Evolutionary conservation across 2,888 invertebrate species (phyloP).

Genomic region (Meteorus cinctellus): DNA sequence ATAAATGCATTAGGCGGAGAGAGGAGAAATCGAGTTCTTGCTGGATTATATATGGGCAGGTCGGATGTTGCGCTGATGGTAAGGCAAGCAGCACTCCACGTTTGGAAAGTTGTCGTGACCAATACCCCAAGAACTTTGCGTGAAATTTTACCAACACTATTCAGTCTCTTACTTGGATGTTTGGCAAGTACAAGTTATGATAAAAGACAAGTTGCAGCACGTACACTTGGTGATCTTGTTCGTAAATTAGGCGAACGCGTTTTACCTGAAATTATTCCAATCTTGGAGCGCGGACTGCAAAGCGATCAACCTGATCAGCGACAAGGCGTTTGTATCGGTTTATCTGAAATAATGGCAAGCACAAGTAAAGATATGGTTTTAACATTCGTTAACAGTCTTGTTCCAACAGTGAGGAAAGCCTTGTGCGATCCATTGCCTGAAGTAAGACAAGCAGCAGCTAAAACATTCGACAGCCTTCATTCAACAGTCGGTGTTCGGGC

Average conservation of each 20-base stretch:
- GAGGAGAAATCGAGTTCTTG: slow-evolving; percentile 92
- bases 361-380: slow-evolving; percentile 96
- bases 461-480: slow-evolving; percentile 97
- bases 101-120: slow-evolving; percentile 99
- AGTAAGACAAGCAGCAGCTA: slow-evolving; percentile 95
- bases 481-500: slow-evolving; percentile 94
- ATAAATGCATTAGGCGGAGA: slow-evolving; percentile 91
- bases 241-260: slow-evolving; percentile 98
- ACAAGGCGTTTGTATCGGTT: slow-evolving; percentile 98
- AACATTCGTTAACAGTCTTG: slow-evolving; percentile 89
- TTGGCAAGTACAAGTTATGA: slow-evolving; percentile 97
- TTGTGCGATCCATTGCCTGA: slow-evolving; percentile 94
- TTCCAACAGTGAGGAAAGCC: slow-evolving; percentile 96
- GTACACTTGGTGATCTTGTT: slow-evolving; percentile 97
- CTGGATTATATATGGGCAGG: slow-evolving; percentile 97
- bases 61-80: slow-evolving; percentile 98
- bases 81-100: slow-evolving; percentile 97
- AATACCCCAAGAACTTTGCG: slow-evolving; percentile 97
- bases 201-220: slow-evolving; percentile 95
- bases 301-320: slow-evolving; percentile 95
- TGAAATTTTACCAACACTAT: slow-evolving; percentile 96
- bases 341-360: slow-evolving; percentile 98
- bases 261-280: slow-evolving; percentile 97
- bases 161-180: slow-evolving; percentile 92
- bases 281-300: slow-evolving; percentile 93